Evolutionary conservation across 1,140 invertebrate genomes (phyloP), one percentile per base, ranked within the genome.

Genomic region (Babylonia areolata): DNA sequence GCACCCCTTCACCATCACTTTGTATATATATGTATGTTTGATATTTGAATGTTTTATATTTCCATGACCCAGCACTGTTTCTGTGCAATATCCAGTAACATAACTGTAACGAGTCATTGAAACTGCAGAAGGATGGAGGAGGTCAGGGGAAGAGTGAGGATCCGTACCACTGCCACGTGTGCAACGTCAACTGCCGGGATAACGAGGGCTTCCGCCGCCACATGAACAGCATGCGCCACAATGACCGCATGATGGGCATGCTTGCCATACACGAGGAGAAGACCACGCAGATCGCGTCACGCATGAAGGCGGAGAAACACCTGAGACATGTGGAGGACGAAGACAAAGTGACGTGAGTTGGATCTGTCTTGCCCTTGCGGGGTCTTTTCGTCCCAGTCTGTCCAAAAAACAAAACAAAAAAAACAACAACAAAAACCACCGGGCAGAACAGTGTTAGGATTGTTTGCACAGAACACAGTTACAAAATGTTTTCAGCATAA

Each of bases 261-360:
- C 82, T 89, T 28, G 86, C 88, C 35, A 64, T 90, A 28, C 88
- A 89, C 39, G 58, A 90, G 69, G 73, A 90, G 64, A 91, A 90
- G 51, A 88, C 87, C 0, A 75, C 84, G 17, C 89, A 91, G 85
- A 42, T 91, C 1, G 58, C 81, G 31, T 87, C 86, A 58, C 84
- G 91, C 33, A 85, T 91, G 35, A 90, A 90, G 79, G 91, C 91
- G 15, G 89, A 91, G 81, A 90, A 90, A 78, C 91, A 91, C 78
- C 86, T 91, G n/a, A 58, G 90, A 12, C 89, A 88, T 35, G 89
- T 91, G 79, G 91, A 91, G 78, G 81, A 86, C 17, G 87, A 82
- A 58, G 81, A 86, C 54, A 85, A 79, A 31, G 78, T 17, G n/a
- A 54, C 79, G 84, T 82, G 11, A 46, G 84, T n/a, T n/a, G n/a